A percentile compares a stretch with the other conserved stretches of the same genome.
Evolutionary conservation across 2,888 invertebrate species (phyloP).

Genomic region (Spodoptera exigua): DNA sequence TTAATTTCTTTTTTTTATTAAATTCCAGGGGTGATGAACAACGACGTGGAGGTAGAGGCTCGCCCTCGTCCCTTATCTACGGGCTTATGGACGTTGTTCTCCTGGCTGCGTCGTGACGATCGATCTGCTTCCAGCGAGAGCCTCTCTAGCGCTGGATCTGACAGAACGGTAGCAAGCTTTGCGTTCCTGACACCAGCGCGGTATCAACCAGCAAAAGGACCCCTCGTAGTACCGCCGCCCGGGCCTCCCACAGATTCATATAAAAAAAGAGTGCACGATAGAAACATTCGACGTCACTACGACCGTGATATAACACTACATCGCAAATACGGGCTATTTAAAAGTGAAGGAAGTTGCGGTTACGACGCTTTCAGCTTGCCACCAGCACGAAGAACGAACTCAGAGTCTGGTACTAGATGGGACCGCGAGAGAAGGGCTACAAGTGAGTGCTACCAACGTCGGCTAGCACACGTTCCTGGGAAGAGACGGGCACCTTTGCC

Average conservation of each 20-base stretch:
- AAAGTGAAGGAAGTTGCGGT: conserved; percentile 66
- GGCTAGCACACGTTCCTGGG: conserved; percentile 92
- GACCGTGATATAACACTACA: conserved; percentile 90
- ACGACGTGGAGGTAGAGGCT: conserved; percentile 70
- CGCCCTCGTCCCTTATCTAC: conserved; percentile 84
- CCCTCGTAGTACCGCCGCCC: conserved; percentile 81
- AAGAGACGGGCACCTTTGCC: conserved; percentile 93
- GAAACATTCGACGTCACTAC: conserved; percentile 88
- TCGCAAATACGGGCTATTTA: conserved; percentile 90
- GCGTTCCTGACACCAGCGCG: conserved; percentile 90
- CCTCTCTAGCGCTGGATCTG: conserved; percentile 92
- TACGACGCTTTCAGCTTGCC: conserved; percentile 83
- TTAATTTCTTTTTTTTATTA: conserved; percentile 7
- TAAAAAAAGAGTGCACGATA: conserved; percentile 89
- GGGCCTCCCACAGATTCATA: conserved; percentile 91
- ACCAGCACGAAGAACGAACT: conserved; percentile 61
- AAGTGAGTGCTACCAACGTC: conserved; percentile 90
- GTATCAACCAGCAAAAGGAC: conserved; percentile 79
- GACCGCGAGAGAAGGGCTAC: conserved; percentile 87
- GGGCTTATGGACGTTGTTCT: conserved; percentile 90
- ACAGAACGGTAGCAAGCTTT: conserved; percentile 92
- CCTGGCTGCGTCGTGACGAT: conserved; percentile 92
- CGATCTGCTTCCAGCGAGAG: conserved; percentile 84
- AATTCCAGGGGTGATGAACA: conserved; percentile 82
- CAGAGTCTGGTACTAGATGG: conserved; percentile 58